Evolutionary conservation across 1,140 invertebrate genomes (phyloP).

Genomic region (Cyclina sinensis): DNA sequence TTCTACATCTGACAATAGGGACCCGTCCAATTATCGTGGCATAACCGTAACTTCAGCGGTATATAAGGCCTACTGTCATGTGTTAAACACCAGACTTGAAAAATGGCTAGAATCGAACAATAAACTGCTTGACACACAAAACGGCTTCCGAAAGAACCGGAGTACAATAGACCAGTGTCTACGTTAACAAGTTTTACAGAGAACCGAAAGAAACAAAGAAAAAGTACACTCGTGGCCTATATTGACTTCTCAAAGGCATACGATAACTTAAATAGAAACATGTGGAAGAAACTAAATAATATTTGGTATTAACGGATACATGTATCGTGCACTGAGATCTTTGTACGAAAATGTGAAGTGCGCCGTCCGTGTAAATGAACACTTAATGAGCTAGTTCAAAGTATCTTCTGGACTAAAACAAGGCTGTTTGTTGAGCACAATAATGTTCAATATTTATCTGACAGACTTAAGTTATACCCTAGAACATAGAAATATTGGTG

Average conservation of each 20-base stretch:
- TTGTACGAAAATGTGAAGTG: too few relatives aligned
- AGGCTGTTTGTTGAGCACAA: neutral
- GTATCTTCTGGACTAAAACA: too few relatives aligned
- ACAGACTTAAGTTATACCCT: neutral
- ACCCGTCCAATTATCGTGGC: slow-evolving; percentile 43
- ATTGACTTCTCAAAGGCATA: slow-evolving; percentile 61
- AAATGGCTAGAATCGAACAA: too few relatives aligned
- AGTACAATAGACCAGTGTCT: too few relatives aligned
- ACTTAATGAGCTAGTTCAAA: neutral
- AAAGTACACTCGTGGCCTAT: slow-evolving; percentile 33
- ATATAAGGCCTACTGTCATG: slow-evolving; percentile 54
- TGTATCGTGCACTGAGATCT: too few relatives aligned
- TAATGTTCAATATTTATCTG: neutral
- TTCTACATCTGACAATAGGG: slow-evolving; percentile 2
- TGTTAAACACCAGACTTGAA: slow-evolving; percentile 55
- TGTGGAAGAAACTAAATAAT: slow-evolving; percentile 36
- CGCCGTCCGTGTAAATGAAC: neutral
- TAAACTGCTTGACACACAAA: too few relatives aligned
- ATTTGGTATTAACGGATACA: too few relatives aligned
- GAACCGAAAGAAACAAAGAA: slow-evolving; percentile 30
- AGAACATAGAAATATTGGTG: neutral
- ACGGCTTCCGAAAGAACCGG: too few relatives aligned
- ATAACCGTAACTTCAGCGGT: slow-evolving; percentile 46
- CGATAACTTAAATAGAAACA: slow-evolving; percentile 35
- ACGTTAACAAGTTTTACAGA: slow-evolving; percentile 34